These are phyloP conservation scores for Miltochrista miniata DNA, from an alignment of 2,888 invertebrate genomes.

Conservation along the genomic window DNA sequence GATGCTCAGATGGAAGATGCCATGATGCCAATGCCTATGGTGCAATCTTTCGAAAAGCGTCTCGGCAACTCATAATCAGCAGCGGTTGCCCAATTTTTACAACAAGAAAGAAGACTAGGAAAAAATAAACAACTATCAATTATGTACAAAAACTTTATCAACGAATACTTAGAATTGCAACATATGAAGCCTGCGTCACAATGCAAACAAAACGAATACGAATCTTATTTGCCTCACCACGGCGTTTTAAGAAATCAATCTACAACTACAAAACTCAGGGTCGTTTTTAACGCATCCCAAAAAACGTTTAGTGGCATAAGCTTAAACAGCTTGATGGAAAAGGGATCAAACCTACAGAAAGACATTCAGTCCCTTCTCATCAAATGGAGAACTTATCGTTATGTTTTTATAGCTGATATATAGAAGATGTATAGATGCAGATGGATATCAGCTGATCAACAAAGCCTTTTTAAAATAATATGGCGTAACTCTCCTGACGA, in stretches of 20 bases:
- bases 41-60: not conserved
- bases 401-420: conserved; percentile 24
- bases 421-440: conserved; percentile 28
- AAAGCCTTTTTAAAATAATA: conserved; percentile 19
- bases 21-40: conserved; percentile 6
- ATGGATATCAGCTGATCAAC: conserved; percentile 14
- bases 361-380: conserved; percentile 14
- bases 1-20: conserved; percentile 10
- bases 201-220: not conserved
- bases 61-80: conserved; percentile 8
- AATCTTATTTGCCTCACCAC: conserved; percentile 1
- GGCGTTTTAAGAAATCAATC: not conserved
- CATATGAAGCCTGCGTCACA: not conserved
- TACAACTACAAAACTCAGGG: conserved; percentile 1
- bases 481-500: not conserved
- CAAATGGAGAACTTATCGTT: conserved; percentile 22
- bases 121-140: not conserved
- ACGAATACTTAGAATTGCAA: not conserved
- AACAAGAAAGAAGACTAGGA: conserved; percentile 3
- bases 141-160: conserved; percentile 1
- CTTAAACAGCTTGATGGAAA: not conserved
- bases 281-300: conserved; percentile 4
- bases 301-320: not conserved
- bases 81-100: conserved; percentile 9
- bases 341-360: conserved; percentile 20